Base-by-base conservation (phyloP, 92 coral and sea anemone species). In the Micromussa lordhowensis region DNA sequence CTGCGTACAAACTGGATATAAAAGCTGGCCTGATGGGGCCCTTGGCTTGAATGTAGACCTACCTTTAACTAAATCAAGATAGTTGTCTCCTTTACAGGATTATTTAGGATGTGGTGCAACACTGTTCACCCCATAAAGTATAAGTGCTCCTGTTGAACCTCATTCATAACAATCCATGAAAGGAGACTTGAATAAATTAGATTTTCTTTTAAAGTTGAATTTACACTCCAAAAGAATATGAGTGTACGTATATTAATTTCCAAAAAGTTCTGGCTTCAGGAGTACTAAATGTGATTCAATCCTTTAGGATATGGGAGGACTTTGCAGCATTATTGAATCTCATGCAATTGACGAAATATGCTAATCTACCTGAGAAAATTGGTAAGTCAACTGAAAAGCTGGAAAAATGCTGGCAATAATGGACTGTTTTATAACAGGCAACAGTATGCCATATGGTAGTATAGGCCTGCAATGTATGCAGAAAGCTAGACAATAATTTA, bases 321-420 rank as follows among this genome's bases (percentile, higher is more conserved):
- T 97, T 97, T 93, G 96, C 98, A 44, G 82, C 84, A 11, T 79
- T 97, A 61, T 81, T 97, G 57, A 97, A 97, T 74, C 93, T 85
- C 5, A 85, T 97, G 32, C 94, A 85, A 77, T 81, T 84, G 61
- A 83, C 83, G 5, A 73, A 82, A n/a, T n/a, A n/a, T 64, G 68
- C 83, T 69, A 82, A 66, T 38, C 40, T 63, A 31, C 90, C 92
- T 38, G 95, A 95, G 71, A 94, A 89, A 81, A 69, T 85, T 44
- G 95, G 96, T 95, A 91, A 54, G 70, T 6, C 2, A 5, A n/a
- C n/a, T n/a, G n/a, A 73, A 61, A 61, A 61, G 36, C 75, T 12
- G 18, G 51, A 8, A 44, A 44, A 24, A 7, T 29, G 16, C 3
- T 55, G 22, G 61, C 19, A 22, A 4, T 26, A 66, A 32, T 73